Evolutionary conservation across 2,797 vertebrate genomes (phyloP), one percentile per base, ranked within the genome.

Genomic region (Tapera naevia): DNA sequence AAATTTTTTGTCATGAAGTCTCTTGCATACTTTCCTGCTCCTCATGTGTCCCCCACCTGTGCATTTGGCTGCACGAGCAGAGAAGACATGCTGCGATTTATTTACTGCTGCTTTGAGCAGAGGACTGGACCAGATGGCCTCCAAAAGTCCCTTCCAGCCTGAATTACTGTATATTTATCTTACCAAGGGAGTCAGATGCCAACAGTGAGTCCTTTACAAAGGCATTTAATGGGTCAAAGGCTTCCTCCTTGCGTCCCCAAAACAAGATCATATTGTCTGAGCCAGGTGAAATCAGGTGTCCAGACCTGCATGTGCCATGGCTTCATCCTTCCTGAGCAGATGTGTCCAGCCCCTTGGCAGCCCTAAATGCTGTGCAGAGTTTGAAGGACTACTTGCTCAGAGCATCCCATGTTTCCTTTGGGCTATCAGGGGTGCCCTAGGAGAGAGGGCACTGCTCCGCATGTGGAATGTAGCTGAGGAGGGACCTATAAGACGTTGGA

Each of bases 241-340:
- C 43, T 92, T 91, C 70, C 11, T 58, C 22, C 23, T 23, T 18
- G 4, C 19, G n/a, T 5, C 3, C 11, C 79, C n/a, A 23, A 78
- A 81, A 39, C 58, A 66, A 84, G 62, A 18, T 19, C 0, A 35
- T 62, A 78, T 56, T 80, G 28, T 32, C 37, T 8, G 23, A 33
- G 32, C 54, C 30, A 60, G 66, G 73, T 86, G 58, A 80, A 46
- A 74, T 45, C 30, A 67, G 67, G 53, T 57, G 60, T 51, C 43
- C 80, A 62, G 39, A 60, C 35, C 75, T 53, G 23, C 0, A 0
- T 39, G 22, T 66, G n/a, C 56, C 0, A 0, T 58, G 51, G 32
- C 37, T 74, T 90, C 21, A 28, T 46, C 30, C 19, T 23, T 46
- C 27, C 81, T 53, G 17, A 66, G 7, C 25, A 23, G 57, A 48